Percentiles rank a stretch among this genome's conserved stretches.
phyloP scores from a whole-genome alignment of 2,888 invertebrate genomes.

The Fissipunctia ypsillon region DNA sequence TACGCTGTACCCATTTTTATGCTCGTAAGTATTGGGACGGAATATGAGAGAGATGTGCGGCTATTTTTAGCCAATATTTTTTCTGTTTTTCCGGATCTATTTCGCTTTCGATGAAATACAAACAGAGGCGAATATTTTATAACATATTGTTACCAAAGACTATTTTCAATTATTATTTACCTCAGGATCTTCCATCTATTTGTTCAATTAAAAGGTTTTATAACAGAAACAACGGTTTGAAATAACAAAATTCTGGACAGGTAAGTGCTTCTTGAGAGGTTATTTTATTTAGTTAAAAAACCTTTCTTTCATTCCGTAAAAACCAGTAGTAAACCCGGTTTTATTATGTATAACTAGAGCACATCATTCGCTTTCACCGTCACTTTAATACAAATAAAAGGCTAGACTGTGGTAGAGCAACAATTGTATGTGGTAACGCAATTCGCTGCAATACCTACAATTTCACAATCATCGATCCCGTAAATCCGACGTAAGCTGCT shows the following conservation, averaged over 20 bases:
- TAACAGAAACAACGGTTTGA: not conserved
- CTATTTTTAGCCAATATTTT: slow-evolving; percentile 59
- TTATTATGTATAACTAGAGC: not conserved
- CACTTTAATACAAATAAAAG: slow-evolving; percentile 21
- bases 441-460: slow-evolving; percentile 70
- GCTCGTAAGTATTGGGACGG: slow-evolving; percentile 71
- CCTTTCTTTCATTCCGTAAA: fast-evolving
- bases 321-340: no score
- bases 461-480: slow-evolving; percentile 81
- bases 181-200: not conserved
- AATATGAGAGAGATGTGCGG: slow-evolving; percentile 72
- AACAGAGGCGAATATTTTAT: slow-evolving; percentile 4
- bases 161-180: slow-evolving; percentile 2
- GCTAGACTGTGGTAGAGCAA: slow-evolving; percentile 1
- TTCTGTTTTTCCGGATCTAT: slow-evolving; percentile 27
- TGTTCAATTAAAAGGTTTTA: not conserved
- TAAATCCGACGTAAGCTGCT: slow-evolving; percentile 83
- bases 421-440: no score
- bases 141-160: not conserved
- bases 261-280: not conserved
- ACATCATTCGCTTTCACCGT: slow-evolving; percentile 6
- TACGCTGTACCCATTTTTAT: slow-evolving; percentile 75
- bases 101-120: slow-evolving; percentile 9
- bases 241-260: not conserved
- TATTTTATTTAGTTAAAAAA: not conserved